Base-by-base conservation (phyloP, 2,797 vertebrate genomes). In the Pipistrellus kuhlii region DNA sequence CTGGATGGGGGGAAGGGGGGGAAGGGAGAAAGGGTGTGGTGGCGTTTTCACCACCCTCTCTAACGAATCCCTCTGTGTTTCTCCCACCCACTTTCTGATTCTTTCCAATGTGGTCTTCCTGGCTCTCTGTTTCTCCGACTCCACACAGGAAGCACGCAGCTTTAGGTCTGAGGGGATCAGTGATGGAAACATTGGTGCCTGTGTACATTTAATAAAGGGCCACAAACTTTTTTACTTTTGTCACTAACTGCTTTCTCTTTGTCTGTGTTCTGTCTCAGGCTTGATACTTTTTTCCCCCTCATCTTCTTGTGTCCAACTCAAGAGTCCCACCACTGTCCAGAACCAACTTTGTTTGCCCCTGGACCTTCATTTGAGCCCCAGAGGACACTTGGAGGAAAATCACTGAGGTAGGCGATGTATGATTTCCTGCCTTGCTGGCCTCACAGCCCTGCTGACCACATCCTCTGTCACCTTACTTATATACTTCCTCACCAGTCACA, bases 381-480 rank as follows among this genome's bases (percentile, higher is more conserved):
- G 30, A 94, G 94, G 91, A 66, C 64, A 84, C 32, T 55, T 73
- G n/a, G 46, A 90, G 69, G 87, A 92, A 91, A 83, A 80, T 90
- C 62, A 89, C 62, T 41, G 1, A 76, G 75, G 77, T 59, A 68
- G 80, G 68, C 41, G 35, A 59, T 27, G 48, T 96, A 84, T 90
- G 94, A 93, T 94, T 95, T 93, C 96, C 94, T 96, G 92, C 59
- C 72, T 64, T 18, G 72, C 53, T 6, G 5, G 71, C 88, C 94
- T 82, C 35, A 6, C 5, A 75, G 82, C 72, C 38, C 41, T 84
- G 41, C 76, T 93, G 94, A 96, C 97, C 97, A 97, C 97, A 96
- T 97, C 97, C 97, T 96, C 94, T 92, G 92, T 91, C 77, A 95
- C 73, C 46, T 93, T 91, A 76, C 71, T 94, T 89, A 90, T 48